Evolutionary conservation across 2,797 vertebrate species (phyloP), one percentile per base, ranked within the genome.

Genomic region (Pygocentrus nattereri): DNA sequence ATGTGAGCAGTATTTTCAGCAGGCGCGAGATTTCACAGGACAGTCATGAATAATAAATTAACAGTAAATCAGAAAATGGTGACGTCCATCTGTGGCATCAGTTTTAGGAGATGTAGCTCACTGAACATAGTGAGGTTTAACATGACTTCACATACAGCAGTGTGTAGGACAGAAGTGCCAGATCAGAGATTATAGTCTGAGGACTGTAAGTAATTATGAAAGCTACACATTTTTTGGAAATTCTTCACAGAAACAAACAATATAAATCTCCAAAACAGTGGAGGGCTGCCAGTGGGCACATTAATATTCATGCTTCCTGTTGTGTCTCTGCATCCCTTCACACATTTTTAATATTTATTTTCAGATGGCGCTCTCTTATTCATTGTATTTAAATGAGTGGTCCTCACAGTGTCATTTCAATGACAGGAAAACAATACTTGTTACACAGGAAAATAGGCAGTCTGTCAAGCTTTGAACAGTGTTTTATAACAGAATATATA

Each of bases 241-340:
- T 62, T 62, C 16, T 5, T 15, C 8, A 62, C 27, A 31, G 30
- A 31, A 34, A 21, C 18, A 13, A 52, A 30, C 49, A 25, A 72
- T 54, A n/a, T n/a, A 47, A 1, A 38, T 19, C 12, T 54, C 16
- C 11, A 31, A 11, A 21, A 54, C 16, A 18, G 27, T 54, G 25
- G 25, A 30, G 25, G 25, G 16, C 52, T 54, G 71, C 71, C 31
- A 23, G 31, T 38, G 31, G 25, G 4, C 30, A 38, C 52, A 74
- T 58, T 74, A 58, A 74, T 74, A 64, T 80, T 70, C 78, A 77
- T 68, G 67, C 50, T 73, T 73, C 13, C 59, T 52, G 58, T 41
- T 74, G 71, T 58, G 71, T 38, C 15, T 5, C 21, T 74, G 52
- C 21, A 58, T 74, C 52, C 31, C 5, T 58, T 74, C 23, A 56